Conservation (phyloP, 1,140 invertebrate genomes). For the Helicoverpa zea region DNA sequence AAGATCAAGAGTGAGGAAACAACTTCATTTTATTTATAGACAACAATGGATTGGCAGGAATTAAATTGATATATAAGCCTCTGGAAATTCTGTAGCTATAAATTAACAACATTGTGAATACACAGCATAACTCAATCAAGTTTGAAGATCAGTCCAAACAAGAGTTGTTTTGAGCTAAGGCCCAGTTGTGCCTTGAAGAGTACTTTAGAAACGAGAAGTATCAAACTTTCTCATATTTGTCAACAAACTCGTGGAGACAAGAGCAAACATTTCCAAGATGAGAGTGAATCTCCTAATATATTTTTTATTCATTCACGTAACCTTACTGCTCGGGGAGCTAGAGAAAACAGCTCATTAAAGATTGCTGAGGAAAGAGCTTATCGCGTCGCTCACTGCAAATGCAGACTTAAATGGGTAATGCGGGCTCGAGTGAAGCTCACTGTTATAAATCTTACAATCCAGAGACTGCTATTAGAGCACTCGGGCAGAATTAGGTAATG, state of each 20-base stretch:
- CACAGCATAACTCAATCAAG: not conserved
- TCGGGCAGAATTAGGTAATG: too few species aligned
- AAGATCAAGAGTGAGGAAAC: not conserved
- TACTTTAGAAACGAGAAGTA: not conserved
- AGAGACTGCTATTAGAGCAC: not conserved
- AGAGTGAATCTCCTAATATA: not conserved
- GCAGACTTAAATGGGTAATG: slow-evolving; percentile 8
- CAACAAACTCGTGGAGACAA: not conserved
- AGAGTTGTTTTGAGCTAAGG: not conserved
- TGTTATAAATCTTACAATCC: slow-evolving; percentile 8
- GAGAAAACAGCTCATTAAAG: slow-evolving; percentile 29
- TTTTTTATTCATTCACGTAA: not conserved
- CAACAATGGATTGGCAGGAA: slow-evolving; percentile 1
- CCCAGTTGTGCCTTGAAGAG: not conserved
- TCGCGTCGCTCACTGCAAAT: not conserved
- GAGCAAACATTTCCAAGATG: not conserved
- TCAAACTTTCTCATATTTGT: not conserved
- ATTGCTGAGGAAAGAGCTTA: slow-evolving; percentile 22
- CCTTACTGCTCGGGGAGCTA: not conserved
- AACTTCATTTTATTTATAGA: slow-evolving; percentile 23
- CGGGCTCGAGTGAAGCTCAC: slow-evolving; percentile 9
- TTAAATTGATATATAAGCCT: not conserved
- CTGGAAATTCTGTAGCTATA: not conserved
- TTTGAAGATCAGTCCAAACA: slow-evolving; percentile 1
- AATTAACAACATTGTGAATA: not conserved